Evolutionary conservation across 1,140 invertebrate species (phyloP).

Genomic region (Drosophila parvula): DNA sequence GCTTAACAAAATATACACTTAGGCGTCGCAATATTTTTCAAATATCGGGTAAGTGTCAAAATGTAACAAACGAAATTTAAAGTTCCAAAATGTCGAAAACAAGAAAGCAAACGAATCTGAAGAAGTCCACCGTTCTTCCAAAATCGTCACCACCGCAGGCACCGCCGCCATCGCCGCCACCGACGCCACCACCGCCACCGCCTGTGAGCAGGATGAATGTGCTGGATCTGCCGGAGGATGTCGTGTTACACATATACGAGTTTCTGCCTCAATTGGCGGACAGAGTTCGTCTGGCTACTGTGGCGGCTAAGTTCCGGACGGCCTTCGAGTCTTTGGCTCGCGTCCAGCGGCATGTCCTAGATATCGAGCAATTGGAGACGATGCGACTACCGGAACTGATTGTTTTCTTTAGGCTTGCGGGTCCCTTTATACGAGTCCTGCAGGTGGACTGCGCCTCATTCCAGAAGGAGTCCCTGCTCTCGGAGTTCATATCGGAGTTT

Average conservation of each 20-base stretch:
- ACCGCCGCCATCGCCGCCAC: background rate
- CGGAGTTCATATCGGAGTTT: slow-evolving; percentile 62
- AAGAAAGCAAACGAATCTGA: background rate
- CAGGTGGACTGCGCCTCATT: slow-evolving; percentile 46
- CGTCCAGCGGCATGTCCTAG: slow-evolving; percentile 15
- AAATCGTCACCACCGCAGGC: no score
- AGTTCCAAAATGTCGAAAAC: slow-evolving; percentile 13
- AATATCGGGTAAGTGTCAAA: slow-evolving; percentile 22
- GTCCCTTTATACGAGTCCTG: slow-evolving; percentile 48
- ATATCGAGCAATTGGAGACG: slow-evolving; percentile 47
- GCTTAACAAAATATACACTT: background rate
- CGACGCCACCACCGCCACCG: background rate
- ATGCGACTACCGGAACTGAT: slow-evolving; percentile 61
- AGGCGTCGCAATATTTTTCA: background rate
- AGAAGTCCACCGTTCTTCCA: background rate
- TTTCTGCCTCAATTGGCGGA: slow-evolving; percentile 46
- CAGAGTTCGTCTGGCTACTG: slow-evolving; percentile 54
- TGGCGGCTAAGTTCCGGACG: slow-evolving; percentile 43
- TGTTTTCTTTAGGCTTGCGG: slow-evolving; percentile 58
- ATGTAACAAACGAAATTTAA: slow-evolving; percentile 53
- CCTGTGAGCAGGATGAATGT: slow-evolving; percentile 7
- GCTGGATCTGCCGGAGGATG: slow-evolving; percentile 52
- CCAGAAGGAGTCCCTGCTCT: slow-evolving; percentile 65
- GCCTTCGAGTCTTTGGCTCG: slow-evolving; percentile 55
- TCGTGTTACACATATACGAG: slow-evolving; percentile 35